Evolutionary conservation across 1,140 invertebrate genomes (phyloP), one percentile per base, ranked within the genome.

Genomic region (Drosophila eugracilis): DNA sequence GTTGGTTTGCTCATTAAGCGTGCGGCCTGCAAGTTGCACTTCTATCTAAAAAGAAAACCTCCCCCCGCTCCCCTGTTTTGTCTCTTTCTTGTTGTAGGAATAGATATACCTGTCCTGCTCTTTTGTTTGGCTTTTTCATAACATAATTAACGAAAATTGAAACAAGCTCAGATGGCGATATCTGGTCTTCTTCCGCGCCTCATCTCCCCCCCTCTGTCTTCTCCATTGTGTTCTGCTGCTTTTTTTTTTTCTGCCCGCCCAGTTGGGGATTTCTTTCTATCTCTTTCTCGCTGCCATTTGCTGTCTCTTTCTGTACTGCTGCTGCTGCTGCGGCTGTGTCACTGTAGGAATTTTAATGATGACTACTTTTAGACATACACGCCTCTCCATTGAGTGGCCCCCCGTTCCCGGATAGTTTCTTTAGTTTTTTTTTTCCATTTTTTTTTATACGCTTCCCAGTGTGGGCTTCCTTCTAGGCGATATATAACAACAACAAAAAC

Each of bases 341-440:
- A 85, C 80, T 85, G 77, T 63, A 74, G 83, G 81, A 85, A 85
- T 85, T 85, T 85, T 85, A 85, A 85, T 85, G 81, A 85, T 85
- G 81, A 85, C 81, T 85, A 85, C 81, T 86, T 85, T 85, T 85
- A 85, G 81, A 85, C 81, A 86, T 85, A 85, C 81, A 85, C 81
- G 81, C 80, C 80, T 84, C 81, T 85, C 79, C 80, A 79, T 78
- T 66, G 75, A 74, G 69, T 54, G 57, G 22, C 28, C 60, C n/a
- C 53, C 4, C n/a, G n/a, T 9, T 41, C 19, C 32, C 14, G 36
- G 28, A n/a, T n/a, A n/a, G 1, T 6, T n/a, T 28, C 15, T 15
- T 45, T 26, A 26, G 26, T 7, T 26, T 7, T 14, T 10, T 14
- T 5, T 9, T 12, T 10, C 21, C 14, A 14, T 34, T 34, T 14